These are phyloP conservation scores for Xenus cinereus DNA, from an alignment of 2,113 vertebrate species.

Conservation along the genomic window DNA sequence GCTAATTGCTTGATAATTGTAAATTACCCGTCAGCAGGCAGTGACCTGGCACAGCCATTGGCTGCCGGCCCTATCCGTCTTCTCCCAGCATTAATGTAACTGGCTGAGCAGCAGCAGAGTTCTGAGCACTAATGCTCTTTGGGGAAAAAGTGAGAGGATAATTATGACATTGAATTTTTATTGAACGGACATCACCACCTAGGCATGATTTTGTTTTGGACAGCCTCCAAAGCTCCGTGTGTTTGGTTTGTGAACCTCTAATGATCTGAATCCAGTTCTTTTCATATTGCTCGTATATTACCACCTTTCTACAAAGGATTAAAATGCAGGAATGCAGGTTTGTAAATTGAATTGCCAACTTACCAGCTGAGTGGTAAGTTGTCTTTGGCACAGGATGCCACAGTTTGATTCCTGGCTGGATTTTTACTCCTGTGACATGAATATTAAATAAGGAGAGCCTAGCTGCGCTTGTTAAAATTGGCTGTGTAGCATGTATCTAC, in stretches of 20 bases:
- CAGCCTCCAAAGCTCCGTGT: conserved; percentile 64
- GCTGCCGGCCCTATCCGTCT: conserved; percentile 45
- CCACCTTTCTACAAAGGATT: conserved; percentile 72
- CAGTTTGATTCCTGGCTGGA: conserved; percentile 71
- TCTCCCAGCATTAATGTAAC: conserved; percentile 7
- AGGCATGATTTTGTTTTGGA: conserved; percentile 73
- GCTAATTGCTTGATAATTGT: conserved; percentile 56
- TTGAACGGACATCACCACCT: conserved; percentile 72
- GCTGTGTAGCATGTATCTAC: neutral
- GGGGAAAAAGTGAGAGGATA: conserved; percentile 59
- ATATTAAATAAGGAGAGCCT: conserved; percentile 63
- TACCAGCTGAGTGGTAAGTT: conserved; percentile 76
- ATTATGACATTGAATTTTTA: conserved; percentile 72
- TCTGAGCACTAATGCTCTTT: conserved; percentile 53
- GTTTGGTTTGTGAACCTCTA: conserved; percentile 77
- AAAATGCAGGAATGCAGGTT: conserved; percentile 74
- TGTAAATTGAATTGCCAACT: conserved; percentile 77
- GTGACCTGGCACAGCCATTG: conserved; percentile 61
- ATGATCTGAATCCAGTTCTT: conserved; percentile 73
- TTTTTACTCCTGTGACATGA: conserved; percentile 66
- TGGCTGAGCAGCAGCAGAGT: conserved; percentile 41
- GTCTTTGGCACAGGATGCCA: conserved; percentile 73
- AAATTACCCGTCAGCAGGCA: conserved; percentile 19
- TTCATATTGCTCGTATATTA: conserved; percentile 71
- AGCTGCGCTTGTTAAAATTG: neutral